Conservation (phyloP, 2,888 invertebrate genomes). For the Therioaphis trifolii region DNA sequence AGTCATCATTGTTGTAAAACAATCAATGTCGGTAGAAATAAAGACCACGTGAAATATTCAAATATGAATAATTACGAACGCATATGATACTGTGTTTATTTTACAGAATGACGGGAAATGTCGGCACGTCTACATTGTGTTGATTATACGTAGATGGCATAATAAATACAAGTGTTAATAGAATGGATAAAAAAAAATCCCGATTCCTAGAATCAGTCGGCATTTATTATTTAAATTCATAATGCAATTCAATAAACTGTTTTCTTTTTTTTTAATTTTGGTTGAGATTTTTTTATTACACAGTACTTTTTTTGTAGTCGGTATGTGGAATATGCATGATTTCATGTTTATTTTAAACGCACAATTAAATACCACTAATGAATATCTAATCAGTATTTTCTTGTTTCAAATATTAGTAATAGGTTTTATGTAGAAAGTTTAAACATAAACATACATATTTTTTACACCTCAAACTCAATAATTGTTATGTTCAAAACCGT, state of each 20-base stretch:
- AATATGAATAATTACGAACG: not conserved
- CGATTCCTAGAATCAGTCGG: not conserved
- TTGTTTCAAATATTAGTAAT: too few relatives aligned
- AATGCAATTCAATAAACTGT: not conserved
- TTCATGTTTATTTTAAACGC: too few relatives aligned
- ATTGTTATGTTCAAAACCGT: too few relatives aligned
- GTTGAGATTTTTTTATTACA: too few relatives aligned
- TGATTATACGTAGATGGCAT: constrained; percentile 30
- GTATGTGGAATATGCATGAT: too few relatives aligned
- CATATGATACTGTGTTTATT: not conserved
- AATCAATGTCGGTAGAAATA: not conserved
- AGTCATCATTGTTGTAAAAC: not conserved
- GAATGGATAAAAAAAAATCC: not conserved
- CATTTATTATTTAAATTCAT: not conserved
- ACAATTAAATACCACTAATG: too few relatives aligned
- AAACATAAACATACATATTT: too few relatives aligned
- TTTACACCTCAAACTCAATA: too few relatives aligned
- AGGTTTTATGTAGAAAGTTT: too few relatives aligned
- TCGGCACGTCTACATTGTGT: constrained; percentile 39
- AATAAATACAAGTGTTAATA: constrained; percentile 5
- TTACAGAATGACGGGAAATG: constrained; percentile 27
- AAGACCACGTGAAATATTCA: not conserved
- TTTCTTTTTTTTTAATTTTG: too few relatives aligned
- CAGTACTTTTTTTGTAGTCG: too few relatives aligned
- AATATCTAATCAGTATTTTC: too few relatives aligned